Percentiles rank a stretch among this genome's conserved stretches.
These are phyloP conservation scores for Masnerella sp. DNA, from an alignment of 2,888 invertebrate species.

Conservation along the genomic window DNA sequence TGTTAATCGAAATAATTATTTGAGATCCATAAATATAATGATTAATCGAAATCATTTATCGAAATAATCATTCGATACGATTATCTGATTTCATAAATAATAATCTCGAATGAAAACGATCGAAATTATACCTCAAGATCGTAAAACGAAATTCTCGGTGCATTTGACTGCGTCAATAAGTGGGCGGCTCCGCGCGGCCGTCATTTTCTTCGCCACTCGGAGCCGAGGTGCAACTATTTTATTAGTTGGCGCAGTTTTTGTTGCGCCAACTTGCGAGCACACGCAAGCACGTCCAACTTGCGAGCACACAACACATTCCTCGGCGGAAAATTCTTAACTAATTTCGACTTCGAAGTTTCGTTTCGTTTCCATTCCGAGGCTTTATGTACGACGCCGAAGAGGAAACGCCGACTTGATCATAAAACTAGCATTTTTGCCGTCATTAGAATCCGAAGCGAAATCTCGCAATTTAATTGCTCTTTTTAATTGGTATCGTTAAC, in stretches of 20 bases:
- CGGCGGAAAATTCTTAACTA: constrained; percentile 36
- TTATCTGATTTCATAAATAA: too few relatives aligned
- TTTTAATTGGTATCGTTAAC: too few relatives aligned
- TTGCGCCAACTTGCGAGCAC: constrained; percentile 31
- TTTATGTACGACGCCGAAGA: background rate
- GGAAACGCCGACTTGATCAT: background rate
- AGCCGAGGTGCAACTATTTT: constrained; percentile 23
- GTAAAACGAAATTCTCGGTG: too few relatives aligned
- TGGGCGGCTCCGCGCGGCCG: constrained; percentile 19
- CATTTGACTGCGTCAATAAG: constrained; percentile 20
- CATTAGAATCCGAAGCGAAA: constrained; percentile 29
- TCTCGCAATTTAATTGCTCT: constrained; percentile 32
- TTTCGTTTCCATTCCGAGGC: constrained; percentile 19
- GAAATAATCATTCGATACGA: too few relatives aligned
- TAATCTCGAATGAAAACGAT: too few relatives aligned
- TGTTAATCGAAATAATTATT: too few relatives aligned
- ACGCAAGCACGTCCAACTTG: constrained; percentile 20
- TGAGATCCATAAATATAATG: too few relatives aligned
- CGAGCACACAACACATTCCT: constrained; percentile 14
- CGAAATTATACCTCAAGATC: too few relatives aligned
- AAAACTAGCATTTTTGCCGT: constrained; percentile 28
- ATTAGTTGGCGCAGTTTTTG: constrained; percentile 40
- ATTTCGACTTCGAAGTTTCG: constrained; percentile 30
- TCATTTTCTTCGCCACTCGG: background rate
- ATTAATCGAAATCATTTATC: too few relatives aligned